Evolutionary conservation across 2,113 vertebrate species (phyloP), one percentile per base, ranked within the genome.

Genomic region (Cranoglanis bouderius): DNA sequence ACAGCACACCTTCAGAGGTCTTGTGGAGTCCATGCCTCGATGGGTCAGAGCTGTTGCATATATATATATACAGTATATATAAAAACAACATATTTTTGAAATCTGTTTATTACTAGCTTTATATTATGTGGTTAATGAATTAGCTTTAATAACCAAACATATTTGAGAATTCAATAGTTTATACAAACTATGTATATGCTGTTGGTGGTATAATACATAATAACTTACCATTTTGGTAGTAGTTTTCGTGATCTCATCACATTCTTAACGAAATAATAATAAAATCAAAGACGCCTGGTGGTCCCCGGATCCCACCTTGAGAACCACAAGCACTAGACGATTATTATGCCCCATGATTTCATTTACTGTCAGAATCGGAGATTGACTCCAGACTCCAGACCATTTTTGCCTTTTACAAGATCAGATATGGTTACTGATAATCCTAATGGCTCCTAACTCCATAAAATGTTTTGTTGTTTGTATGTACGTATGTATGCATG

Each of bases 391-490:
- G 74, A 77, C 43, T 63, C 32, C 46, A 24, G 14, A 7, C 32
- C 51, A 4, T 81, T 70, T 87, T 81, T 67, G 40, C 43, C 86
- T 51, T 70, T 88, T 74, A 83, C 10, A 75, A 59, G 53, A 88
- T 72, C 80, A 55, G 65, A 84, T 75, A 40, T 55, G 86, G 63
- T 55, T 53, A 70, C 70, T 80, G 90, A 91, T 92, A 82, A 85
- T 86, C 85, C 86, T 90, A 90, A 91, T 86, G 57, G 40, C 63
- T 86, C 46, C 81, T 57, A 8, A 86, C 80, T 91, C 90, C 89
- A 92, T 93, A 90, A 93, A 91, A 91, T 32, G 10, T 49, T 82
- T 77, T 83, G 55, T 85, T 84, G 43, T 86, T 29, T 89, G 65
- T 88, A 90, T 88, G 8, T 53, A 32, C 14, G 32, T 57, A 43